These are phyloP conservation scores for Enteromius paludinosus DNA, from an alignment of 2,797 vertebrate genomes.

Conservation along the genomic window DNA sequence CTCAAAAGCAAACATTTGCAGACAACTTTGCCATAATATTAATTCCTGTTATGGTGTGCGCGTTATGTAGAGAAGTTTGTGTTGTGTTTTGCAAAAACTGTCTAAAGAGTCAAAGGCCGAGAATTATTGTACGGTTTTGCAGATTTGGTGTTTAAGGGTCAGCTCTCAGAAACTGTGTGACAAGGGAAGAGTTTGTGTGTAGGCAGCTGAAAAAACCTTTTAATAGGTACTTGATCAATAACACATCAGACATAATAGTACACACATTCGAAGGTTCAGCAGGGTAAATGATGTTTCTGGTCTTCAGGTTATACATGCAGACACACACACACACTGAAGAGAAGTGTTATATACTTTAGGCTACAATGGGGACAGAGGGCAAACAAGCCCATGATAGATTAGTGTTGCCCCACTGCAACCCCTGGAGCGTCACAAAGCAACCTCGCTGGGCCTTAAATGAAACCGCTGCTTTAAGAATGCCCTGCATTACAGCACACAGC, in stretches of 20 bases:
- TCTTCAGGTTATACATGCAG: slow-evolving; percentile 8
- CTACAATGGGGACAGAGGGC: slow-evolving; percentile 85
- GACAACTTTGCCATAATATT: too few relatives aligned
- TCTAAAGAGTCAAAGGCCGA: too few relatives aligned
- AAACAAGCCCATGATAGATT: slow-evolving; percentile 90
- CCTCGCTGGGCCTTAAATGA: slow-evolving; percentile 46
- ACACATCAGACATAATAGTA: too few relatives aligned
- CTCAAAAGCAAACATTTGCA: too few relatives aligned
- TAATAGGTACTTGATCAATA: background rate
- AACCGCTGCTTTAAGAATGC: slow-evolving; percentile 50
- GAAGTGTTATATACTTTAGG: slow-evolving; percentile 70
- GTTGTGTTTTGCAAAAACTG: too few relatives aligned
- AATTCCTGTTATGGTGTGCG: too few relatives aligned
- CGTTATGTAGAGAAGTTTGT: too few relatives aligned
- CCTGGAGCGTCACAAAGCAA: slow-evolving; percentile 54
- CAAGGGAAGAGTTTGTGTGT: too few relatives aligned
- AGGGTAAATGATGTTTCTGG: background rate
- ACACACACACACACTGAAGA: slow-evolving; percentile 53
- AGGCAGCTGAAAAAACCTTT: too few relatives aligned
- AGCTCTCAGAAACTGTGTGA: too few relatives aligned
- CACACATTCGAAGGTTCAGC: background rate
- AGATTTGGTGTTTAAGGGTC: too few relatives aligned
- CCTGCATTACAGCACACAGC: slow-evolving; percentile 21
- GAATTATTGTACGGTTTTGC: too few relatives aligned
- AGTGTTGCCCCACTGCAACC: slow-evolving; percentile 83